Conservation (phyloP, 2,797 vertebrate genomes). For the Sebastes cheni region DNA sequence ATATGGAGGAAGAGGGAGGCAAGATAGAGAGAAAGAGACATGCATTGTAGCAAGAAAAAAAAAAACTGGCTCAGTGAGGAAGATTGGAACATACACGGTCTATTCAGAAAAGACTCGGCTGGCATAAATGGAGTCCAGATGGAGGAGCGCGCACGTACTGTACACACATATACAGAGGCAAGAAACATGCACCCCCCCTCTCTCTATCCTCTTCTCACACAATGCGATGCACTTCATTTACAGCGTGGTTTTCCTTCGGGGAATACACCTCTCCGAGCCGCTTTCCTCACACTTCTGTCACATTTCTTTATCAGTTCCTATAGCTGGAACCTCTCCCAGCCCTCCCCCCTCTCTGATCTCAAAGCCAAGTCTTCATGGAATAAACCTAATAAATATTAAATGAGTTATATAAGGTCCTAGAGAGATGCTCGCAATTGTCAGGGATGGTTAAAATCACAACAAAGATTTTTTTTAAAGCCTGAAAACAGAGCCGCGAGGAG, state of each 20-base stretch:
- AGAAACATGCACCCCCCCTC: background rate
- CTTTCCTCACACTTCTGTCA: slow-evolving; percentile 61
- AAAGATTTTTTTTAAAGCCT: too few relatives aligned
- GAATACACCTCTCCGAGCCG: slow-evolving; percentile 58
- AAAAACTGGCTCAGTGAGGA: slow-evolving; percentile 44
- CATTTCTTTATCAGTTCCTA: slow-evolving; percentile 46
- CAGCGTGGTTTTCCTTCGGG: slow-evolving; percentile 48
- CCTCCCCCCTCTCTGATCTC: slow-evolving; percentile 1
- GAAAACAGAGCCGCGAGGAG: too few relatives aligned
- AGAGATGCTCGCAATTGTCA: slow-evolving; percentile 51
- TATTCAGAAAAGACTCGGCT: slow-evolving; percentile 48
- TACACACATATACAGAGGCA: slow-evolving; percentile 43
- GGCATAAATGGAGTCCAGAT: slow-evolving; percentile 59
- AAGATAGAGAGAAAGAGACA: slow-evolving; percentile 55
- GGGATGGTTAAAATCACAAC: slow-evolving; percentile 33
- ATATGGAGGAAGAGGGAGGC: slow-evolving; percentile 57
- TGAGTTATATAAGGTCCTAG: slow-evolving; percentile 59
- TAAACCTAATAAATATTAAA: slow-evolving; percentile 62
- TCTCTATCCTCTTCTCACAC: slow-evolving; percentile 23
- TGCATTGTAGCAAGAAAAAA: slow-evolving; percentile 40
- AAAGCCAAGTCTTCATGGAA: slow-evolving; percentile 31
- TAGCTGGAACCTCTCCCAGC: background rate
- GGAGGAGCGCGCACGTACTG: slow-evolving; percentile 19
- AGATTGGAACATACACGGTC: slow-evolving; percentile 59
- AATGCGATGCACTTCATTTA: slow-evolving; percentile 65